These are phyloP conservation scores for Onychomys torridus DNA, from an alignment of 2,797 vertebrate species.

Conservation along the genomic window DNA sequence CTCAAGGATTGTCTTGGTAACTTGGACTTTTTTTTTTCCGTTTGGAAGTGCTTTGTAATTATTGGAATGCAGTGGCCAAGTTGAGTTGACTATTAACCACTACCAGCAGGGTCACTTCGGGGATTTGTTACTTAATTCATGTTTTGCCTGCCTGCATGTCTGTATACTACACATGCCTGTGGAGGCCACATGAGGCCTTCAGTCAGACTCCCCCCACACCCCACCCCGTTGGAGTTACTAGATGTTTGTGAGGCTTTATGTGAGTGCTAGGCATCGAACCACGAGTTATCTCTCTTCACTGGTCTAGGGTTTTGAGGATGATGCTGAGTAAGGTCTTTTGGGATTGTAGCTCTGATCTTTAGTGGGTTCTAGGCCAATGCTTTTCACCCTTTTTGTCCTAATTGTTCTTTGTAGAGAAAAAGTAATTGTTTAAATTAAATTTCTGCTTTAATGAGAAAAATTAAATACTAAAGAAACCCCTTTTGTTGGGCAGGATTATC, in stretches of 20 bases:
- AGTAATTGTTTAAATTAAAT: neutral
- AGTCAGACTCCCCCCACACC: neutral
- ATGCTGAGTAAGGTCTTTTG: neutral
- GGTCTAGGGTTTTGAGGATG: neutral
- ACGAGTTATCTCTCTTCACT: neutral
- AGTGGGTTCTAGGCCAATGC: neutral
- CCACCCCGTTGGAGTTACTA: neutral
- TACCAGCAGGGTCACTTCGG: neutral
- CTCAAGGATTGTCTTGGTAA: neutral
- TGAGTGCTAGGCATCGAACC: neutral
- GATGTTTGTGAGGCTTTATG: neutral
- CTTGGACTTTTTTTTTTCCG: neutral
- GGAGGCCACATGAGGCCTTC: neutral
- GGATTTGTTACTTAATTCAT: neutral
- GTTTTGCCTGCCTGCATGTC: neutral
- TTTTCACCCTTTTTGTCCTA: neutral
- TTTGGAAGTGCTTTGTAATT: conserved; percentile 48
- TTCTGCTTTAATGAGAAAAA: conserved; percentile 4
- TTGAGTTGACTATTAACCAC: neutral
- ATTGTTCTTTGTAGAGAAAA: neutral
- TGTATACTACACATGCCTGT: neutral
- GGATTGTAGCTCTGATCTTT: neutral
- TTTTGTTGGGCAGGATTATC: neutral
- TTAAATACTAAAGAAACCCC: neutral
- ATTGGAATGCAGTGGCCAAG: neutral